Conservation (phyloP, 2,797 vertebrate species). For the Hyperoplus lanceolatus region DNA sequence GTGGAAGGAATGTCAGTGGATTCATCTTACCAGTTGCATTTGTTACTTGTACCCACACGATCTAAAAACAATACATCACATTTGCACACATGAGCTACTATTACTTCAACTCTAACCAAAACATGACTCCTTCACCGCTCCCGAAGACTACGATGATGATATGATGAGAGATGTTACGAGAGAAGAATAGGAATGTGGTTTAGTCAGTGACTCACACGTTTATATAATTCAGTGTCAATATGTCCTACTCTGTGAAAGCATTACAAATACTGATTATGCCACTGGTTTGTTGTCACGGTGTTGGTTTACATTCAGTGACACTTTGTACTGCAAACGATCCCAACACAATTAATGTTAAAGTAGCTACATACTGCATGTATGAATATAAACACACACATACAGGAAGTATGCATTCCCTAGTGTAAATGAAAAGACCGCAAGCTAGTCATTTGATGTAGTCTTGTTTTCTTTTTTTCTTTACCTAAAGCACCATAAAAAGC, state of each 20-base stretch:
- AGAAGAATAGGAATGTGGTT: conserved; percentile 20
- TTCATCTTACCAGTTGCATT: conserved; percentile 13
- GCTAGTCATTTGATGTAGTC: too few species aligned
- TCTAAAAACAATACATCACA: conserved; percentile 18
- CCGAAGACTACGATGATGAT: conserved; percentile 26
- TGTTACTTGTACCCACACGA: conserved; percentile 23
- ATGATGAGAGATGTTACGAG: conserved; percentile 33
- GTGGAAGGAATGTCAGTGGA: neutral
- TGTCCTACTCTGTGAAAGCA: conserved; percentile 29
- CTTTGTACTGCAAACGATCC: neutral
- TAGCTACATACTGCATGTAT: neutral
- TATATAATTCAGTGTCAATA: conserved; percentile 46
- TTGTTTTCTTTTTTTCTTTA: neutral
- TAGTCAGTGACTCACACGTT: conserved; percentile 54
- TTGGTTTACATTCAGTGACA: conserved; percentile 17
- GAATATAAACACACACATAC: neutral
- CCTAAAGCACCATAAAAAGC: neutral
- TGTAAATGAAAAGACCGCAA: neutral
- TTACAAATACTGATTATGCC: neutral
- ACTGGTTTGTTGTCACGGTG: neutral
- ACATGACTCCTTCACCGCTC: conserved; percentile 23
- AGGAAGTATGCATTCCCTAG: neutral
- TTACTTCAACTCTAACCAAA: neutral
- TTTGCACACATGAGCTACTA: conserved; percentile 40
- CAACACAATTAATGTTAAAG: neutral